These are phyloP conservation scores for Spondyliosoma cantharus DNA, from an alignment of 2,797 vertebrate species.

Conservation along the genomic window DNA sequence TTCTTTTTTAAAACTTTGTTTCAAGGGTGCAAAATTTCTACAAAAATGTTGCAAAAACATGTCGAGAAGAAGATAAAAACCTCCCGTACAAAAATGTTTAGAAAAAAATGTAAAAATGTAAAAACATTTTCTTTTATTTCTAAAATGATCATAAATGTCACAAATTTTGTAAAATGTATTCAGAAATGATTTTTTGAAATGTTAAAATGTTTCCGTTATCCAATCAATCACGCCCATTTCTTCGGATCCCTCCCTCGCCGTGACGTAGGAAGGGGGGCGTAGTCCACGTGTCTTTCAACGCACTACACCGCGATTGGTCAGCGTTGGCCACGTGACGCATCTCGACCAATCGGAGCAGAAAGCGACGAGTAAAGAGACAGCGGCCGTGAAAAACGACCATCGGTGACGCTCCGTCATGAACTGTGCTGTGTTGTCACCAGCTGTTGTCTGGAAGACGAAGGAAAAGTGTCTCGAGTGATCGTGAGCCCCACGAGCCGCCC, in stretches of 20 bases:
- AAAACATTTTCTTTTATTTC: too few species aligned
- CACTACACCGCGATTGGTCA: slow-evolving; percentile 56
- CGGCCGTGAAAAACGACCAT: slow-evolving; percentile 30
- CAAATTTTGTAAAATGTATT: too few species aligned
- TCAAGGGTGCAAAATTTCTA: too few species aligned
- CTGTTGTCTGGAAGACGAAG: slow-evolving; percentile 73
- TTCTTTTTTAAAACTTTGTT: too few species aligned
- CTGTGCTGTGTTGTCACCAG: slow-evolving; percentile 81
- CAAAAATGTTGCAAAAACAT: too few species aligned
- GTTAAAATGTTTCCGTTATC: too few species aligned
- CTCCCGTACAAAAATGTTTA: too few species aligned
- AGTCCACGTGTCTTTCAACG: slow-evolving; percentile 25
- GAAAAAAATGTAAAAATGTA: too few species aligned
- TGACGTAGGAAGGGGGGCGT: slow-evolving; percentile 70
- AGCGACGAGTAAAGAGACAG: slow-evolving; percentile 40
- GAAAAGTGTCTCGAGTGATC: slow-evolving; percentile 47
- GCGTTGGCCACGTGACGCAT: slow-evolving; percentile 42
- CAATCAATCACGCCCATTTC: slow-evolving; percentile 27
- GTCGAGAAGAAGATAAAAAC: too few species aligned
- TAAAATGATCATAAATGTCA: too few species aligned
- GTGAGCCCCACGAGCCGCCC: slow-evolving; percentile 5
- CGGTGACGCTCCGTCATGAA: slow-evolving; percentile 75
- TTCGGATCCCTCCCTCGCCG: slow-evolving; percentile 33
- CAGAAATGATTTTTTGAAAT: too few species aligned
- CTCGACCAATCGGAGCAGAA: slow-evolving; percentile 62